Evolutionary conservation across 2,888 invertebrate species (phyloP), one percentile per base, ranked within the genome.

Genomic region (Dendrolimus pini): DNA sequence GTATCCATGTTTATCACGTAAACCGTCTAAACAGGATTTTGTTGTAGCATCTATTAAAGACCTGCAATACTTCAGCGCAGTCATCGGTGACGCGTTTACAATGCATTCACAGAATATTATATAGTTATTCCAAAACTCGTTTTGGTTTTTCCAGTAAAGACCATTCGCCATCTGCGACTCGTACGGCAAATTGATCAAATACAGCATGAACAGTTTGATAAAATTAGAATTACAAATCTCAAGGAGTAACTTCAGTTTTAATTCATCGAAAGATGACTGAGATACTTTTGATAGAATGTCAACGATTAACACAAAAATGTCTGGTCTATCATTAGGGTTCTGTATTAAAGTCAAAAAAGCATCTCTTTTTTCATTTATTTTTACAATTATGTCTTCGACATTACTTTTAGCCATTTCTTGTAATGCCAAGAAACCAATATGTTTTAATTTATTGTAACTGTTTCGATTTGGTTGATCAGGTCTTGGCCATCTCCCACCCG

Each of bases 91-190:
- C n/a, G 78, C 68, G 41, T 76, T 74, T 2, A 86, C 70, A 30
- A 92, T 69, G 55, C 75, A 76, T 58, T 85, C 81, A 59, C 75
- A 79, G 65, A 87, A 81, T 13, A 55, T 63, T 52, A 85, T 64
- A 13, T 83, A 79, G 63, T 85, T 78, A 13, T 63, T 60, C 89
- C 89, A 89, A 74, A 89, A 89, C 18, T 68, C 68, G n/a, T 65
- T 66, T 64, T 72, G 77, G 56, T 83, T 67, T 9, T 74, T 71
- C 87, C 88, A 89, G 61, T 88, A 89, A 58, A 80, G 66, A 13
- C 61, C 65, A 55, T 72, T 72, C 1, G 54, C 52, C 58, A 69
- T 74, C 2, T 59, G 61, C 41, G 63, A 59, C 1, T 61, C 59
- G 59, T 80, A 83, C 1, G 85, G 86, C 53, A 89, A 69, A 55